Percentiles rank a stretch among this genome's conserved stretches.
Evolutionary conservation across 2,797 vertebrate species (phyloP).

Genomic region (Orientallactaga sibirica): DNA sequence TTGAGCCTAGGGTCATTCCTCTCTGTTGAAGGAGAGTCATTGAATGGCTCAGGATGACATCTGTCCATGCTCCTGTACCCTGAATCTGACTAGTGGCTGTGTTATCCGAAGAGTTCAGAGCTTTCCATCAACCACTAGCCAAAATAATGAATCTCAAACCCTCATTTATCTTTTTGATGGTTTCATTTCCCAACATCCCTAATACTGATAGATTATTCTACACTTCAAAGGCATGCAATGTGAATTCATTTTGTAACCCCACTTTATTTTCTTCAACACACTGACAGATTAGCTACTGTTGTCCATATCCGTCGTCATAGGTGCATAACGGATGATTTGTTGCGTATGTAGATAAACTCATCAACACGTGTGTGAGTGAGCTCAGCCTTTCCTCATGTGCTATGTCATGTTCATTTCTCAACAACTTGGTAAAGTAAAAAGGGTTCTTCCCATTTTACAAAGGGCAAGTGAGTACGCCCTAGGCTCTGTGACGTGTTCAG

Average conservation of each 20-base stretch:
- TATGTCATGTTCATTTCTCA: background rate
- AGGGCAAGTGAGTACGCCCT: background rate
- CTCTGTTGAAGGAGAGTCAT: background rate
- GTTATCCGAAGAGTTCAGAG: background rate
- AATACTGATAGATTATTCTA: background rate
- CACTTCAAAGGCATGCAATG: constrained; percentile 10
- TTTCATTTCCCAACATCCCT: background rate
- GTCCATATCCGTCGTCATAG: background rate
- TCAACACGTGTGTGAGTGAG: background rate
- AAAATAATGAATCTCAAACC: background rate
- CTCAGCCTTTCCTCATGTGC: background rate
- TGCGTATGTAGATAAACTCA: background rate
- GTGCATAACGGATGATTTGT: background rate
- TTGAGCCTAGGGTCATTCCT: background rate
- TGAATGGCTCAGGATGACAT: background rate
- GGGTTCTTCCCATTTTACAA: background rate
- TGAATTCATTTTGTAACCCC: background rate
- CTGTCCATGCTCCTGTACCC: background rate
- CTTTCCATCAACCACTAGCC: background rate
- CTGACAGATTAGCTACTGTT: background rate
- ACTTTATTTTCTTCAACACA: background rate
- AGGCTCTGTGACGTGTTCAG: background rate
- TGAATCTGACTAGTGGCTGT: background rate
- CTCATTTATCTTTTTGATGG: background rate
- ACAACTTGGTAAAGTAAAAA: background rate